Evolutionary conservation across 1,140 invertebrate genomes (phyloP).

Genomic region (Trachymyrmex cornetzi): DNA sequence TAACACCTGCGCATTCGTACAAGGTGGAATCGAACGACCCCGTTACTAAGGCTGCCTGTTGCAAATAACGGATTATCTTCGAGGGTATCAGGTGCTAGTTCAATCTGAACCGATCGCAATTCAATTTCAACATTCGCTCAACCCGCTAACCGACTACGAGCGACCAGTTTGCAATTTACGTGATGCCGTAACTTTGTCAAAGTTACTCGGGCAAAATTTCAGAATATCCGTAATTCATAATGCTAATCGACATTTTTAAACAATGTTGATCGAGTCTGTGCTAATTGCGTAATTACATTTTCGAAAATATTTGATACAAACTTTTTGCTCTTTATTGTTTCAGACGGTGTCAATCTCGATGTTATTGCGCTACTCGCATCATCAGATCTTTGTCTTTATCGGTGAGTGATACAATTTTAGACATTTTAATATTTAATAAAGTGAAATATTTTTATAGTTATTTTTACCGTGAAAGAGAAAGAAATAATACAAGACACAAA

Average conservation of each 20-base stretch:
- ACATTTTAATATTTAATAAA: neutral
- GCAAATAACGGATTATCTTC: slow-evolving; percentile 79
- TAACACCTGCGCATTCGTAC: slow-evolving; percentile 63
- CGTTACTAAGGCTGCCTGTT: slow-evolving; percentile 70
- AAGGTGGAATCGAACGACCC: slow-evolving; percentile 63
- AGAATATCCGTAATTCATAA: slow-evolving; percentile 49
- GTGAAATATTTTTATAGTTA: neutral
- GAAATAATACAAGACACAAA: neutral
- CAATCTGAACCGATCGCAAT: slow-evolving; percentile 77
- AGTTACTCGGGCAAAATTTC: slow-evolving; percentile 62
- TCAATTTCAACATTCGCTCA: slow-evolving; percentile 79
- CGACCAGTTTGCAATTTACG: slow-evolving; percentile 69
- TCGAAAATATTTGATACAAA: neutral
- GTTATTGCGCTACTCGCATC: slow-evolving; percentile 98
- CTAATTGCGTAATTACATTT: slow-evolving; percentile 21
- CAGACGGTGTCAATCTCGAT: slow-evolving; percentile 99
- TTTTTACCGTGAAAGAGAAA: neutral
- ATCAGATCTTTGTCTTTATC: slow-evolving; percentile 99
- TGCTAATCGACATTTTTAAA: slow-evolving; percentile 40
- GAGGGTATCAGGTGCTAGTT: slow-evolving; percentile 79
- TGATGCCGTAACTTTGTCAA: slow-evolving; percentile 65
- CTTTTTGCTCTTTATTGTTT: slow-evolving; percentile 86
- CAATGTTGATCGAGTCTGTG: neutral
- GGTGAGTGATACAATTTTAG: slow-evolving; percentile 89
- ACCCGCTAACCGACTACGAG: slow-evolving; percentile 75